A percentile compares a stretch with the other conserved stretches of the same genome.
phyloP scores from a whole-genome alignment of 2,113 vertebrate species.

The Brienomyrus brachyistius region DNA sequence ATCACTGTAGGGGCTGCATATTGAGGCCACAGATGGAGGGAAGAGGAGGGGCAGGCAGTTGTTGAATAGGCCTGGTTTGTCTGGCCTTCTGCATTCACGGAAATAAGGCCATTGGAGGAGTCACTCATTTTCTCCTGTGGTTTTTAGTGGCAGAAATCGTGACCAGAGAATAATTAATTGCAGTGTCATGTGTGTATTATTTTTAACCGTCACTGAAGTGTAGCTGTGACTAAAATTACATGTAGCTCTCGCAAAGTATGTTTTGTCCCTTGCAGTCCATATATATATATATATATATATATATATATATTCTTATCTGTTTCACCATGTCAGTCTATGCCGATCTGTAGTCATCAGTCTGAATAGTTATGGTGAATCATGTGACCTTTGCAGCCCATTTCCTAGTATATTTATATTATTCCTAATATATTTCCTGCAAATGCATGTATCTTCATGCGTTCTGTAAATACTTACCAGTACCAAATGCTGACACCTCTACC shows the following conservation, averaged over 20 bases:
- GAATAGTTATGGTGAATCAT: not conserved
- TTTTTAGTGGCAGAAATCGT: not conserved
- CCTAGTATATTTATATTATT: too few relatives aligned
- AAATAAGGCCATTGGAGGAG: not conserved
- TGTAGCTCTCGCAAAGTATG: not conserved
- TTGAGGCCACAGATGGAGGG: constrained; percentile 5
- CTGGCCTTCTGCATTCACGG: not conserved
- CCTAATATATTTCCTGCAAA: not conserved
- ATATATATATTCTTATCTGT: not conserved
- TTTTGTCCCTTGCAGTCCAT: not conserved
- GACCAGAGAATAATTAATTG: not conserved
- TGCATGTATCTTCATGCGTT: not conserved
- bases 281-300: too few relatives aligned
- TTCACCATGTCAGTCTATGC: not conserved
- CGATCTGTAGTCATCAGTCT: too few relatives aligned
- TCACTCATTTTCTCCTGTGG: not conserved
- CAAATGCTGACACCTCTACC: not conserved
- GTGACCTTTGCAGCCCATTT: not conserved
- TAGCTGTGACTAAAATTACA: not conserved
- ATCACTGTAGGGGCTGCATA: constrained; percentile 9
- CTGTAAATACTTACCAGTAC: not conserved
- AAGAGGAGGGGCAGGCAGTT: not conserved
- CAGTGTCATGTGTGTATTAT: not conserved
- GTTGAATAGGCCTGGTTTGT: not conserved
- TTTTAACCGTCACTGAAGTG: not conserved